These are phyloP conservation scores for Nipponacmea schrenckii DNA, from an alignment of 2,888 invertebrate genomes.

Conservation along the genomic window DNA sequence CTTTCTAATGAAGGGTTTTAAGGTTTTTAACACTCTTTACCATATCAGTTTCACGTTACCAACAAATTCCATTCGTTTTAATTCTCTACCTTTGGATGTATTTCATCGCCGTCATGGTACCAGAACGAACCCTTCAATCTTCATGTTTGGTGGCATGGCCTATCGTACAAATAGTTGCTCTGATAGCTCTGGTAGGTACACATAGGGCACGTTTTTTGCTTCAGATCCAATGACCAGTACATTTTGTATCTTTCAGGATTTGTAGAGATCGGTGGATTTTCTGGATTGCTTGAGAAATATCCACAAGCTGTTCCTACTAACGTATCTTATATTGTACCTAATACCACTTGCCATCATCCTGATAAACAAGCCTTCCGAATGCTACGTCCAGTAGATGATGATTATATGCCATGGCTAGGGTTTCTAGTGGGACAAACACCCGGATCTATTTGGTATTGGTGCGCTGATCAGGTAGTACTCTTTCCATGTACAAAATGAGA, in stretches of 20 bases:
- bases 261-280: conserved; percentile 67
- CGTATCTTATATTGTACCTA: conserved; percentile 39
- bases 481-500: too few relatives aligned
- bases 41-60: too few relatives aligned
- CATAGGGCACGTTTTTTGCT: too few relatives aligned
- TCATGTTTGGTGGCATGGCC: too few relatives aligned
- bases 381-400: conserved; percentile 66
- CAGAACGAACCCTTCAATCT: too few relatives aligned
- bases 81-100: too few relatives aligned
- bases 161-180: too few relatives aligned
- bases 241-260: conserved; percentile 60
- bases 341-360: conserved; percentile 63
- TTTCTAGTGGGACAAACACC: conserved; percentile 71
- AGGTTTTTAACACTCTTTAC: too few relatives aligned
- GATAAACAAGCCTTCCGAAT: conserved; percentile 68
- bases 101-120: too few relatives aligned
- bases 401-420: conserved; percentile 71
- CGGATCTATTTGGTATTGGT: conserved; percentile 71
- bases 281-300: conserved; percentile 66
- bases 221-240: background rate
- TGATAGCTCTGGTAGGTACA: too few relatives aligned
- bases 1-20: too few relatives aligned
- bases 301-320: conserved; percentile 65
- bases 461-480: conserved; percentile 66
- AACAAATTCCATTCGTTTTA: too few relatives aligned